phyloP scores from a whole-genome alignment of 1,140 invertebrate species.

The Chrysomallon squamiferum region DNA sequence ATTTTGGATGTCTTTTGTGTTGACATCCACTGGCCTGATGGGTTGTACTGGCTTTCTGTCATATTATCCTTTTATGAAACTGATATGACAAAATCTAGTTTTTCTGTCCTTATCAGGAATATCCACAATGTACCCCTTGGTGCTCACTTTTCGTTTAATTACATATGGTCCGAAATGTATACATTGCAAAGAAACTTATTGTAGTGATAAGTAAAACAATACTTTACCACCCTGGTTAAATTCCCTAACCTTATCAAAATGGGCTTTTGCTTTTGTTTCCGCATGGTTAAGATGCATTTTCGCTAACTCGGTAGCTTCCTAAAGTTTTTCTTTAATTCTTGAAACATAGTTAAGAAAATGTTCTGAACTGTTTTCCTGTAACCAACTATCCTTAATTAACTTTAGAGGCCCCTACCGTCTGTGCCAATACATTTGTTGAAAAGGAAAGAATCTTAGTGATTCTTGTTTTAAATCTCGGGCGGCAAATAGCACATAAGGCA shows the following conservation, averaged over 20 bases:
- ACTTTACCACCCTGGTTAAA: slow-evolving; percentile 24
- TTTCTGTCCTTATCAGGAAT: too few relatives aligned
- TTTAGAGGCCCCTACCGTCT: slow-evolving; percentile 21
- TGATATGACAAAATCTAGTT: too few relatives aligned
- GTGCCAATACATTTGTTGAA: slow-evolving; percentile 29
- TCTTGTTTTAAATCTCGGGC: too few relatives aligned
- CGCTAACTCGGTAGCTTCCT: slow-evolving; percentile 17
- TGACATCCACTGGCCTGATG: too few relatives aligned
- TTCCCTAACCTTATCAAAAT: slow-evolving; percentile 27
- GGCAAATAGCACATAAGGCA: too few relatives aligned
- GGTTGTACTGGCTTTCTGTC: too few relatives aligned
- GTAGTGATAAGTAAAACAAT: slow-evolving; percentile 17
- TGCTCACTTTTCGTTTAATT: slow-evolving; percentile 10
- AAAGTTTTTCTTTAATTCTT: slow-evolving; percentile 19
- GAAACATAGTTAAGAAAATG: slow-evolving; percentile 22
- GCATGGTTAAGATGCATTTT: slow-evolving; percentile 10
- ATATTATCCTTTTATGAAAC: too few relatives aligned
- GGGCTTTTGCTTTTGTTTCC: slow-evolving; percentile 23
- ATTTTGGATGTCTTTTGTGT: too few relatives aligned
- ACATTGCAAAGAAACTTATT: slow-evolving; percentile 12
- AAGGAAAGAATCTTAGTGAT: slow-evolving; percentile 29
- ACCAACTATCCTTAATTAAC: too few relatives aligned
- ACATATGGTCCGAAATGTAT: slow-evolving; percentile 24
- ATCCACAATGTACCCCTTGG: too few relatives aligned
- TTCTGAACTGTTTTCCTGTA: background rate